Evolutionary conservation across 2,797 vertebrate genomes (phyloP), one percentile per base, ranked within the genome.

Genomic region (Choloepus didactylus): DNA sequence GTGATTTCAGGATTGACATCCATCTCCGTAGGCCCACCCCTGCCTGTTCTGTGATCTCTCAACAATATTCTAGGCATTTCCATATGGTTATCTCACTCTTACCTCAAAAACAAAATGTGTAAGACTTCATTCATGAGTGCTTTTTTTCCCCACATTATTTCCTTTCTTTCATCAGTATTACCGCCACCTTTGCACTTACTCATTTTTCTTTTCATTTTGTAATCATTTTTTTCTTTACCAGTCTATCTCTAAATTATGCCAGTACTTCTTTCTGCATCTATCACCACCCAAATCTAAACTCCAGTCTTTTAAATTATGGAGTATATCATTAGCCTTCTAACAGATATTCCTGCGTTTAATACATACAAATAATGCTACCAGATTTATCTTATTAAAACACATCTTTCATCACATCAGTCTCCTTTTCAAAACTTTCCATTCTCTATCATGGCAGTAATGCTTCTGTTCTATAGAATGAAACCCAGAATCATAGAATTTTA

Each of bases 141-240:
- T 18, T 77, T 49, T 79, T 93, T 90, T 35, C 35, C 35, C 35
- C 35, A 89, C 19, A 92, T 25, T 23, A 35, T 31, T 73, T 88
- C 56, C 56, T 51, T 18, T 79, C 35, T 25, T 54, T 81, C 59
- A 67, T 49, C 46, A 69, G 19, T 38, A 29, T 89, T 75, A 81
- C 18, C 51, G n/a, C 75, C 11, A n/a, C 38, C 60, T 44, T 31
- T 54, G 19, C 81, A 56, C 19, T 82, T 85, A 62, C 54, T 67
- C 35, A 35, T 35, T 35, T 35, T 35, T 35, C 35, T 35, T 35
- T 35, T 35, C 35, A 35, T 60, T 87, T 95, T 77, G 19, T 46
- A 89, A 64, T 92, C 44, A 49, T 77, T 81, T 87, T 87, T 29
- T 7, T 76, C 90, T 83, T 89, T 76, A 82, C 77, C 21, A 86